Conservation (phyloP, 2,888 invertebrate genomes). For the Caenorhabditis doughertyi region DNA sequence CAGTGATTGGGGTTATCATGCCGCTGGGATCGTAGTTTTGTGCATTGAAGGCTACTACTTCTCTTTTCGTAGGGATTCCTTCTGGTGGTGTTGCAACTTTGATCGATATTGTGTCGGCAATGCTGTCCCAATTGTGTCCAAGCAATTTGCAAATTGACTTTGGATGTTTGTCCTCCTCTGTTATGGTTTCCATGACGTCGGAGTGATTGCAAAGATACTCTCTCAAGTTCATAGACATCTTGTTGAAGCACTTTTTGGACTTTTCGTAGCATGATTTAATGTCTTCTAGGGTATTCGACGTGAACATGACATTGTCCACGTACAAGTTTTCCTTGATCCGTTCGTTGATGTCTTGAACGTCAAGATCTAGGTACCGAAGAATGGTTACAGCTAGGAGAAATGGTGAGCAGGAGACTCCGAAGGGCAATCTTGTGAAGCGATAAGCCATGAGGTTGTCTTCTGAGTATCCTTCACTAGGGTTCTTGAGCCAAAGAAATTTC, state of each 20-base stretch:
- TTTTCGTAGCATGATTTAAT: neutral
- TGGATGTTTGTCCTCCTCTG: neutral
- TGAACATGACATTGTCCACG: slow-evolving; percentile 33
- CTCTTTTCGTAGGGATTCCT: slow-evolving; percentile 19
- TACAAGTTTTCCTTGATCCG: slow-evolving; percentile 16
- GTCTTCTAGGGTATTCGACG: neutral
- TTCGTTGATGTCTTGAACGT: neutral
- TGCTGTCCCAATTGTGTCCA: slow-evolving; percentile 19
- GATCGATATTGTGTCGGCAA: slow-evolving; percentile 1
- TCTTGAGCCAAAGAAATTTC: slow-evolving; percentile 68
- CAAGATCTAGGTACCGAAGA: neutral
- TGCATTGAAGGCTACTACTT: slow-evolving; percentile 4
- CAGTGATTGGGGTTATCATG: slow-evolving; percentile 23
- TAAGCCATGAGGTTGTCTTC: slow-evolving; percentile 61
- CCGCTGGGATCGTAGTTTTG: slow-evolving; percentile 57
- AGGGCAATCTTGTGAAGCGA: slow-evolving; percentile 68
- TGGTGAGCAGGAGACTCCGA: slow-evolving; percentile 66
- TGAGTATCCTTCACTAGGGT: slow-evolving; percentile 23
- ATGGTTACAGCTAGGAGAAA: slow-evolving; percentile 66
- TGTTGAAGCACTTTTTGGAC: slow-evolving; percentile 2
- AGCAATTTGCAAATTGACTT: neutral
- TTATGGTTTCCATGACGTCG: neutral
- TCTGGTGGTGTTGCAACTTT: neutral
- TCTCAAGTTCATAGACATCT: slow-evolving; percentile 30
- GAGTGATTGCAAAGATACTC: slow-evolving; percentile 8